Evolutionary conservation across 2,113 vertebrate genomes (phyloP), one percentile per base, ranked within the genome.

Genomic region (Ciconia boyciana): DNA sequence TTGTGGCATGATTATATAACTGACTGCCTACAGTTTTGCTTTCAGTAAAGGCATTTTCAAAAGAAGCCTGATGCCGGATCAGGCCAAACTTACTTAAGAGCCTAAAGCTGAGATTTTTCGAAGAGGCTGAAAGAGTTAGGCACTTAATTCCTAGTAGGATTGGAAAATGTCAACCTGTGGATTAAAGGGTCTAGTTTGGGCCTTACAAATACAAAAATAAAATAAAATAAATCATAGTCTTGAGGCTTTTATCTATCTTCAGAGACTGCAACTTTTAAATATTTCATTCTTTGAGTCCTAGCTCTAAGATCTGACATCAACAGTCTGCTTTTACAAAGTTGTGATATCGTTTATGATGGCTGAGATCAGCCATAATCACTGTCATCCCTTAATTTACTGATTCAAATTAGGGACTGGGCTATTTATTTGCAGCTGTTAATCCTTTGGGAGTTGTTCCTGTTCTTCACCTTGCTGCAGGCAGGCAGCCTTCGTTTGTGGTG

Each of bases 361-460:
- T 92, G 64, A 83, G 76, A 94, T 94, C 80, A 80, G 64, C 64
- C 72, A 13, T 58, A 83, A 96, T 90, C 89, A 69, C 52, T 36
- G 66, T 80, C 89, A 92, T 49, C 36, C 80, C 43, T 94, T 83
- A 89, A 92, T 95, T 93, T 88, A 55, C 43, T 81, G 79, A 89
- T 89, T 92, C 72, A 94, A 78, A 93, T 93, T 83, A 88, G 60
- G 75, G 57, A 31, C 75, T 57, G 66, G 58, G 88, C 69, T 89
- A 74, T 86, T 91, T 94, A 61, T 64, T 86, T 96, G 88, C 92
- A 94, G 88, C 76, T 95, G 82, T 61, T 74, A 95, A 70, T 94
- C 85, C 58, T 83, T 1, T 66, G 83, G 90, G 88, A 74, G n/a
- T 48, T 51, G 76, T 77, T 93, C 85, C 60, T 70, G 16, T 60